phyloP scores from a whole-genome alignment of 2,888 invertebrate genomes.

The Agrilus mali region DNA sequence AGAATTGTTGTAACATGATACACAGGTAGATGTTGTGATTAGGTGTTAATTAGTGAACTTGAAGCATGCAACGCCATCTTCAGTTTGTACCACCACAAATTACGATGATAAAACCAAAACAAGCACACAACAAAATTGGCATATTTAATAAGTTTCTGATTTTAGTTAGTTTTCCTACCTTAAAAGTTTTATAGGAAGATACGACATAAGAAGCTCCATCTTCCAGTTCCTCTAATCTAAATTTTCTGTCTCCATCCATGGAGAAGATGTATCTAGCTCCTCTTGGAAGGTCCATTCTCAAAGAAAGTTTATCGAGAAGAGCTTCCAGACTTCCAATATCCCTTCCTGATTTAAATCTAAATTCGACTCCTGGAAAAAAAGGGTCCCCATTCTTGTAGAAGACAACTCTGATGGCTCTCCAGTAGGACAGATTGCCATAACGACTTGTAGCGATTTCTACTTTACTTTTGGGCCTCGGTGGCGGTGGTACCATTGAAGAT shows the following conservation, averaged over 20 bases:
- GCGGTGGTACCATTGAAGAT: conserved; percentile 45
- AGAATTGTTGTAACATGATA: too few species aligned
- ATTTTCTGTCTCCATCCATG: conserved; percentile 80
- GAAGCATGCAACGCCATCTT: background rate
- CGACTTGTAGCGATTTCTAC: conserved; percentile 43
- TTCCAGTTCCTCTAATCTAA: conserved; percentile 71
- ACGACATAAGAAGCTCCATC: conserved; percentile 90
- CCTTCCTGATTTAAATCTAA: conserved; percentile 77
- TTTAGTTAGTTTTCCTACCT: conserved; percentile 45
- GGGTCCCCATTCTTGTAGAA: conserved; percentile 93
- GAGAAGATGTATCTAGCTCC: conserved; percentile 87
- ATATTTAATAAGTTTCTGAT: too few species aligned
- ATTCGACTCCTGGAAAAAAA: conserved; percentile 80
- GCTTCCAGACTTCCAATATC: conserved; percentile 79
- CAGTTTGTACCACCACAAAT: background rate
- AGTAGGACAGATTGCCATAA: conserved; percentile 73
- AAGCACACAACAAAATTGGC: too few species aligned
- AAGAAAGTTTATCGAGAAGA: conserved; percentile 73
- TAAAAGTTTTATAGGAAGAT: conserved; percentile 82
- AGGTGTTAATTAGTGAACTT: too few species aligned
- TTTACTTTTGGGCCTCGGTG: conserved; percentile 38
- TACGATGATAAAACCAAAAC: background rate
- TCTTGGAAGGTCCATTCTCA: conserved; percentile 74
- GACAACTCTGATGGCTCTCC: conserved; percentile 75
- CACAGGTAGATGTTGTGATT: too few species aligned